Evolutionary conservation across 2,888 invertebrate genomes (phyloP).

Genomic region (Tanypteryx hageni): DNA sequence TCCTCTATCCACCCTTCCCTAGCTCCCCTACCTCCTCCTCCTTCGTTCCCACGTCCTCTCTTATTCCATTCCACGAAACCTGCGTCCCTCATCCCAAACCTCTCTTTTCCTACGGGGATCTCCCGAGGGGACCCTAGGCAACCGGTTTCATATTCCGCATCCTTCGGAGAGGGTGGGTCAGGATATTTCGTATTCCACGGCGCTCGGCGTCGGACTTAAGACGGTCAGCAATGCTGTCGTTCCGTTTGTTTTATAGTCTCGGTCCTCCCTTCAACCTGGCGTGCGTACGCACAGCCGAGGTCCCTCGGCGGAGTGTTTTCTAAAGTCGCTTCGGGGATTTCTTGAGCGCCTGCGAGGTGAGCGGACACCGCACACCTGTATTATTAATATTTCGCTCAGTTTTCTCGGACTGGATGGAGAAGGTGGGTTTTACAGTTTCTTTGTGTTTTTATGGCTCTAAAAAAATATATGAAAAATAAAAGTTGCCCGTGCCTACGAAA

Average conservation of each 20-base stretch:
- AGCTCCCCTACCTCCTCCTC: neutral
- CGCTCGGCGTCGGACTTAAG: constrained; percentile 43
- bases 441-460: constrained; percentile 11
- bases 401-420: neutral
- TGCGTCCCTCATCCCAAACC: too few species aligned
- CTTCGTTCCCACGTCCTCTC: neutral
- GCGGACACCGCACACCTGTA: neutral
- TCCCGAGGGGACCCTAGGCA: constrained; percentile 30
- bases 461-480: neutral
- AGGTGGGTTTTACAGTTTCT: neutral
- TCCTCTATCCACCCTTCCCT: neutral
- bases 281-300: neutral
- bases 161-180: constrained; percentile 35
- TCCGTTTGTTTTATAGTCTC: constrained; percentile 60
- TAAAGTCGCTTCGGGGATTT: neutral
- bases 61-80: too few species aligned
- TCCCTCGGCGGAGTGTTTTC: neutral
- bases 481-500: neutral
- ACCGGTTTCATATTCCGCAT: constrained; percentile 58
- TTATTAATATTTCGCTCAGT: constrained; percentile 8
- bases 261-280: neutral
- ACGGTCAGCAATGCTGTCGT: constrained; percentile 60
- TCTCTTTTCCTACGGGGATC: neutral
- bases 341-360: neutral
- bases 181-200: constrained; percentile 54